phyloP scores from a whole-genome alignment of 2,797 vertebrate species.

The Percopsis omiscomaycus region DNA sequence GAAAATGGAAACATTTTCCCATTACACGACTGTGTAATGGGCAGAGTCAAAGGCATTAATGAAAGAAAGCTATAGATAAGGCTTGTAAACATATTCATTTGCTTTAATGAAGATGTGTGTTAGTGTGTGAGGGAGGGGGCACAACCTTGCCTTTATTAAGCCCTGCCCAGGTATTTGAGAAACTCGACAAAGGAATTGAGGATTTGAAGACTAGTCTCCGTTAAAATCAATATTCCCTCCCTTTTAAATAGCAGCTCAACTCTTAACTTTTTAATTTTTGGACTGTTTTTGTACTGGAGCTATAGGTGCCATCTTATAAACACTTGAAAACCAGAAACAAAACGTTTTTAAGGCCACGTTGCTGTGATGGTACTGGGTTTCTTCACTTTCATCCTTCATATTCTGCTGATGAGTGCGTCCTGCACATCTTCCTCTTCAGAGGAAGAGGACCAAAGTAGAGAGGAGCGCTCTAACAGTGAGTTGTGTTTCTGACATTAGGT shows the following conservation, averaged over 20 bases:
- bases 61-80: too few species aligned
- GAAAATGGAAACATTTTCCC: too few species aligned
- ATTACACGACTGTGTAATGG: too few species aligned
- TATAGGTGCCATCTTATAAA: background rate
- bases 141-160: background rate
- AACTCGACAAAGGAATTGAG: background rate
- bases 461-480: slow-evolving; percentile 38
- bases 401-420: slow-evolving; percentile 11
- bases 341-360: background rate
- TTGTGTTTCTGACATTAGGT: background rate
- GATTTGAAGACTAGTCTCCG: background rate
- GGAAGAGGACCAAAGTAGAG: slow-evolving; percentile 21
- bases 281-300: background rate
- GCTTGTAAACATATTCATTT: too few species aligned
- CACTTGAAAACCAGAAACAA: background rate
- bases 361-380: slow-evolving; percentile 32
- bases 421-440: slow-evolving; percentile 29
- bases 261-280: background rate
- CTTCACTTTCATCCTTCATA: slow-evolving; percentile 30
- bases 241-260: background rate
- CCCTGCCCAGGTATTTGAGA: slow-evolving; percentile 6
- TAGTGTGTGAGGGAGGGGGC: too few species aligned
- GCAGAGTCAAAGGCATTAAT: too few species aligned
- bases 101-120: too few species aligned
- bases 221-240: background rate